phyloP scores from a whole-genome alignment of 37 sponge, comb jelly and placozoan genomes.

The Aplysina aerophoba region DNA sequence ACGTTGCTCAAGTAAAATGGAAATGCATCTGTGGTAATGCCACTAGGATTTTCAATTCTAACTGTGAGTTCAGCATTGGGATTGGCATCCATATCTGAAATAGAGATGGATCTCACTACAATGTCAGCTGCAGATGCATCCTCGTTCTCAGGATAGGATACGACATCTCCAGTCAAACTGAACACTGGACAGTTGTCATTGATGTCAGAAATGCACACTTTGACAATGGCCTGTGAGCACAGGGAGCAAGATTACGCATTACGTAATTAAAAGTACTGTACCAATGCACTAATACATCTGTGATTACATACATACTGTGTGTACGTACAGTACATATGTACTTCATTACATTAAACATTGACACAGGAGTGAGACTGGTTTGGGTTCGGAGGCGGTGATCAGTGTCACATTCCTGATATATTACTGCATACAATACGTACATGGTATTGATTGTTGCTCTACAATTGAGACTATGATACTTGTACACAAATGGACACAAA shows the following conservation, averaged over 20 bases:
- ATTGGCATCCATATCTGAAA: not conserved
- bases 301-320: constrained; percentile 19
- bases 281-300: not conserved
- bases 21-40: constrained; percentile 18
- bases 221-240: not conserved
- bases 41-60: constrained; percentile 10
- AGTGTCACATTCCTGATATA: too few species aligned
- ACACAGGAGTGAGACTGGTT: too few species aligned
- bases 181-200: constrained; percentile 30
- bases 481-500: too few species aligned
- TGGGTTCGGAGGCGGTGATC: too few species aligned
- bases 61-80: constrained; percentile 7
- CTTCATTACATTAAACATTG: constrained; percentile 9
- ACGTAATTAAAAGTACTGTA: not conserved
- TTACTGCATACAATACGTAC: too few species aligned
- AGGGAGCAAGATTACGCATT: not conserved
- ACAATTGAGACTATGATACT: too few species aligned
- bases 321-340: not conserved
- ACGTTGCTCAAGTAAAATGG: not conserved
- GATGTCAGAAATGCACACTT: not conserved
- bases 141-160: constrained; percentile 2
- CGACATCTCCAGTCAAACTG: not conserved
- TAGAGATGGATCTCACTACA: not conserved
- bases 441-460: too few species aligned
- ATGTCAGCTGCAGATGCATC: not conserved